These are phyloP conservation scores for Ditula angustiorana DNA, from an alignment of 2,888 invertebrate genomes.

Conservation along the genomic window DNA sequence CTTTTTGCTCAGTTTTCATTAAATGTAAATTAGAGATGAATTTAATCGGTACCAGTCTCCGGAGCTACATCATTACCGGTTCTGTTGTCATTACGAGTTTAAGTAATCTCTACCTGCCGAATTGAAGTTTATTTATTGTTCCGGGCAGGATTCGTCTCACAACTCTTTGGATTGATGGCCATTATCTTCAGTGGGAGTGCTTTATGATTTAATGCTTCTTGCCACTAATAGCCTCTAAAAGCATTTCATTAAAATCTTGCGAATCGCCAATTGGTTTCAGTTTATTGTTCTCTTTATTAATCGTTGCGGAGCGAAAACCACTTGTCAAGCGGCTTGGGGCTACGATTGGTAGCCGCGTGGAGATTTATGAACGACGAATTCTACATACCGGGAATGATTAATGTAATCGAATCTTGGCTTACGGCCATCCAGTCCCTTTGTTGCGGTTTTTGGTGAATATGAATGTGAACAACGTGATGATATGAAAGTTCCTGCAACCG, in stretches of 20 bases:
- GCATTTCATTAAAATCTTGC: slow-evolving; percentile 34
- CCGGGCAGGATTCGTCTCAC: not conserved
- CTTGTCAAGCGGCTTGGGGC: slow-evolving; percentile 29
- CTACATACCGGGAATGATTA: slow-evolving; percentile 70
- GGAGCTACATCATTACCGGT: slow-evolving; percentile 53
- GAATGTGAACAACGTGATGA: slow-evolving; percentile 19
- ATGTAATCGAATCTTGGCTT: slow-evolving; percentile 68
- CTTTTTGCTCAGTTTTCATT: slow-evolving; percentile 63
- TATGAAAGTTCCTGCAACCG: slow-evolving; percentile 5
- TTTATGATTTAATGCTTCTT: slow-evolving; percentile 31
- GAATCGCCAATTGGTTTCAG: slow-evolving; percentile 23
- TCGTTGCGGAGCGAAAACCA: slow-evolving; percentile 23
- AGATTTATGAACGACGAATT: slow-evolving; percentile 64
- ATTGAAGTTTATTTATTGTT: slow-evolving; percentile 31
- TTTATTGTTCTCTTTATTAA: slow-evolving; percentile 32
- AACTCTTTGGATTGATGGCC: slow-evolving; percentile 6
- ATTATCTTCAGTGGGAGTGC: slow-evolving; percentile 30
- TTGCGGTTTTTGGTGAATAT: slow-evolving; percentile 61
- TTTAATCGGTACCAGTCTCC: slow-evolving; percentile 58
- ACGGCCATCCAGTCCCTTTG: slow-evolving; percentile 66
- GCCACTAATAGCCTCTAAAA: slow-evolving; percentile 36
- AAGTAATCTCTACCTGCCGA: slow-evolving; percentile 15
- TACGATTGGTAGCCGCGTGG: slow-evolving; percentile 38
- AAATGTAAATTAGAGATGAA: slow-evolving; percentile 66
- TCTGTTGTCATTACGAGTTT: slow-evolving; percentile 28